phyloP scores from a whole-genome alignment of 2,113 vertebrate species.

The Phasianus colchicus region DNA sequence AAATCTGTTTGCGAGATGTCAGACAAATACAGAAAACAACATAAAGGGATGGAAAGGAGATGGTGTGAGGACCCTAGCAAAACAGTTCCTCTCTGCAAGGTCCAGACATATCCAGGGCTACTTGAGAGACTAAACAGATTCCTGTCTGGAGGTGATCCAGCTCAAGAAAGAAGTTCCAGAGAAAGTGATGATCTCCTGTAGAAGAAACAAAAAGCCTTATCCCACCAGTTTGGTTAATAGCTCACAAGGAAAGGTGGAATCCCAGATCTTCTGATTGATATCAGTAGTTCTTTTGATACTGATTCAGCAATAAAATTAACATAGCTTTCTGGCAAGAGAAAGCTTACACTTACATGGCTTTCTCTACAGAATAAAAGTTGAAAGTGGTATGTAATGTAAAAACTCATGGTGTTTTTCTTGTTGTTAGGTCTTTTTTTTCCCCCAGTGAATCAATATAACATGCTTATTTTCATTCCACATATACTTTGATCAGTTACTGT shows the following conservation, averaged over 20 bases:
- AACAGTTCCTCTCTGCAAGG: background rate
- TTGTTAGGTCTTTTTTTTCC: background rate
- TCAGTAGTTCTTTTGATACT: background rate
- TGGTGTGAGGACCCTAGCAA: rapidly evolving
- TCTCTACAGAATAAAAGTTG: background rate
- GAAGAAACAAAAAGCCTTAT: background rate
- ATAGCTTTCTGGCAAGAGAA: background rate
- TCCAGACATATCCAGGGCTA: background rate
- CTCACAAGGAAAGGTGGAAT: background rate
- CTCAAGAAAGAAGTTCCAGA: background rate
- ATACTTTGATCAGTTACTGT: background rate
- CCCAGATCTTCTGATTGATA: background rate
- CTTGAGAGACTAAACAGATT: background rate
- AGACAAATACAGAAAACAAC: background rate
- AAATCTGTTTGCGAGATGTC: background rate
- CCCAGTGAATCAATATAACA: background rate
- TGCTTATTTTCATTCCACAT: background rate
- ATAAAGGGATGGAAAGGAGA: background rate
- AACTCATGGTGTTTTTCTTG: background rate
- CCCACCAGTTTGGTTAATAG: background rate
- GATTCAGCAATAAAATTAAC: rapidly evolving
- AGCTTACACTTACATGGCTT: background rate
- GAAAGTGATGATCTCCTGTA: background rate
- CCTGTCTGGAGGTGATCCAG: background rate
- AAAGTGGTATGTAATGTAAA: background rate